Evolutionary conservation across 2,113 vertebrate species (phyloP).

Genomic region (Bufo gargarizans): DNA sequence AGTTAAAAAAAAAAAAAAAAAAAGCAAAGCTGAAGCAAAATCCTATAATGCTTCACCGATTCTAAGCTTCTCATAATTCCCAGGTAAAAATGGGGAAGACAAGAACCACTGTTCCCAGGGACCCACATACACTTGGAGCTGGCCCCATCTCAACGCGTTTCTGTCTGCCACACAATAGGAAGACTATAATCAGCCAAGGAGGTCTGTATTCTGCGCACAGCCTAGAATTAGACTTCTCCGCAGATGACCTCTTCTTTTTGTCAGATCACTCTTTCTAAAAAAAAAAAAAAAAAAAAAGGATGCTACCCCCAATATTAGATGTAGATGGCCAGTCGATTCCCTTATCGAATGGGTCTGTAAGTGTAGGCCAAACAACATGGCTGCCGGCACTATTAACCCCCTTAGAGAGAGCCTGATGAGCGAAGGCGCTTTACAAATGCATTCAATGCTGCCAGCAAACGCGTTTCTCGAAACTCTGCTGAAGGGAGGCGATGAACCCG

Average conservation of each 20-base stretch:
- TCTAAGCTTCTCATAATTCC: not conserved
- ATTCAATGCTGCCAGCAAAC: conserved; percentile 24
- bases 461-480: conserved; percentile 7
- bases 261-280: no score
- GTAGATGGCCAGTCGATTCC: not conserved
- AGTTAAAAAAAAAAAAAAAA: not conserved
- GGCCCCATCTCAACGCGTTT: no score
- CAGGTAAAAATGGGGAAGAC: no score
- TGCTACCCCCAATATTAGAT: no score
- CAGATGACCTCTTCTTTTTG: no score
- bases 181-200: no score
- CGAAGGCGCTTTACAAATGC: not conserved
- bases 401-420: not conserved
- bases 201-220: not conserved
- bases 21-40: not conserved
- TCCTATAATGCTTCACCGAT: not conserved
- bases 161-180: no score
- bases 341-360: not conserved
- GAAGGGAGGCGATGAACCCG: conserved; percentile 45
- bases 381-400: not conserved
- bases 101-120: no score
- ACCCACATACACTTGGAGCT: no score
- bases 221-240: no score
- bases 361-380: not conserved
- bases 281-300: no score